Evolutionary conservation across 2,113 vertebrate species (phyloP).

Genomic region (Trematocara unimaculatum): DNA sequence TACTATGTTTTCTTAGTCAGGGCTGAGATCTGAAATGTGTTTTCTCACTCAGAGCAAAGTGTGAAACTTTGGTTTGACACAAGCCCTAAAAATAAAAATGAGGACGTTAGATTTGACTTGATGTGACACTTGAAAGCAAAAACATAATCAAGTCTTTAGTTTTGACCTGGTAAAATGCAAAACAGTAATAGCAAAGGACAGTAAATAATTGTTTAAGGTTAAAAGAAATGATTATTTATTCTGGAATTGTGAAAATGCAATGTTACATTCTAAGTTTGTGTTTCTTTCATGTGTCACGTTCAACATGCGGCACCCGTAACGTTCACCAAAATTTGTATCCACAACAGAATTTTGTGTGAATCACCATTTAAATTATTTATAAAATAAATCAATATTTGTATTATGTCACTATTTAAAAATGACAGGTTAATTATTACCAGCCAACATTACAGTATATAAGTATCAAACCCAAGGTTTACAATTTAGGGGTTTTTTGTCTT

Average conservation of each 20-base stretch:
- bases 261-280: neutral
- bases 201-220: neutral
- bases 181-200: neutral
- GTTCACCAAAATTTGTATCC: neutral
- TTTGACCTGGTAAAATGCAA: neutral
- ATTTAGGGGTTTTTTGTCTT: neutral
- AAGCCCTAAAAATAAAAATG: neutral
- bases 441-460: neutral
- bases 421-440: neutral
- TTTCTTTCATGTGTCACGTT: neutral
- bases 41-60: neutral
- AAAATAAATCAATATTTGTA: neutral
- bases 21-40: neutral
- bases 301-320: neutral
- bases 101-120: neutral
- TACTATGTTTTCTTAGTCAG: neutral
- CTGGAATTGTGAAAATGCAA: neutral
- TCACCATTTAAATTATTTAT: neutral
- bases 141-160: neutral
- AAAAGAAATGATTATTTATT: neutral
- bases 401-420: neutral
- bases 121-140: neutral
- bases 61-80: neutral
- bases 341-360: neutral
- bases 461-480: neutral